Conservation (phyloP, 2,797 vertebrate species). For the Pseudocheirus occidentalis region DNA sequence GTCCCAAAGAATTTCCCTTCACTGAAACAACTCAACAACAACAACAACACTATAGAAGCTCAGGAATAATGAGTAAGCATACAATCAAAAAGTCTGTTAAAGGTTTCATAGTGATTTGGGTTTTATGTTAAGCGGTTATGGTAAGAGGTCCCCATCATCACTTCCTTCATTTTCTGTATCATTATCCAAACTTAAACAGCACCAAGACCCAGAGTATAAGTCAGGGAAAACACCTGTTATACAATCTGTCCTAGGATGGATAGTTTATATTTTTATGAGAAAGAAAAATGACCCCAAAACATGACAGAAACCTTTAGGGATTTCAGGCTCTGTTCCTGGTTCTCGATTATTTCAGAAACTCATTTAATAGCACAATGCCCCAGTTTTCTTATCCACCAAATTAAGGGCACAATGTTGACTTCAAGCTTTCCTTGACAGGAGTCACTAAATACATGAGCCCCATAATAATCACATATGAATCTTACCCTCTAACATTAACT, state of each 20-base stretch:
- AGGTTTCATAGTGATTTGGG: not conserved
- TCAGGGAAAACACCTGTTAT: slow-evolving; percentile 61
- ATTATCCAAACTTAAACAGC: slow-evolving; percentile 50
- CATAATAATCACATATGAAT: not conserved
- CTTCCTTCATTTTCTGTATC: slow-evolving; percentile 58
- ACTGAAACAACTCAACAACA: not conserved
- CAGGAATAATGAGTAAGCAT: not conserved
- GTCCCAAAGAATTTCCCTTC: not conserved
- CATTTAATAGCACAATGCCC: slow-evolving; percentile 31
- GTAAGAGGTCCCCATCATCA: not conserved
- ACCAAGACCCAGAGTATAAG: slow-evolving; percentile 52
- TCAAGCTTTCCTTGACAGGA: slow-evolving; percentile 31
- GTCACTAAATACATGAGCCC: not conserved
- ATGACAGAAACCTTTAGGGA: slow-evolving; percentile 40
- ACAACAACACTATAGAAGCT: not conserved
- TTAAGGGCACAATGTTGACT: not conserved
- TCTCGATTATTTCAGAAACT: slow-evolving; percentile 10
- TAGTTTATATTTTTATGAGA: slow-evolving; percentile 53
- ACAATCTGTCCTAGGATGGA: slow-evolving; percentile 60
- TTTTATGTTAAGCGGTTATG: slow-evolving; percentile 26
- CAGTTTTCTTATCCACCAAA: slow-evolving; percentile 50
- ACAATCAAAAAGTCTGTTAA: not conserved
- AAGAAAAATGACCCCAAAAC: slow-evolving; percentile 48
- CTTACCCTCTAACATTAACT: not conserved
- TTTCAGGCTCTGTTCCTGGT: slow-evolving; percentile 52